A percentile compares a stretch with the other conserved stretches of the same genome.
Evolutionary conservation across 2,797 vertebrate genomes (phyloP).

Genomic region (Heliangelus exortis): DNA sequence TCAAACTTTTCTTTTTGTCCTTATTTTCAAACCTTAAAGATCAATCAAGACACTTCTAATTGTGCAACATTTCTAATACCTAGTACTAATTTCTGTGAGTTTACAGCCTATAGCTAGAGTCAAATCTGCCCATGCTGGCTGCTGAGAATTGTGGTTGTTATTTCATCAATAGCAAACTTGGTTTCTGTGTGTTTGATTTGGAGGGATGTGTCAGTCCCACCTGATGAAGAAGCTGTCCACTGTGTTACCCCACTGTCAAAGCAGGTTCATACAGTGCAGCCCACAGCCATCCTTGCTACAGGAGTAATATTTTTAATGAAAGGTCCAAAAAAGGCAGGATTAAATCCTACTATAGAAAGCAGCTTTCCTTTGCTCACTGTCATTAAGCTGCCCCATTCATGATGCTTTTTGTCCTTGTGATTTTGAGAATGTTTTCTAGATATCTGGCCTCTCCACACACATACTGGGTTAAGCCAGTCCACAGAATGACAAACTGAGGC

Average conservation of each 20-base stretch:
- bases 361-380: conserved; percentile 5
- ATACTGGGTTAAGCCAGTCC: neutral
- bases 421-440: conserved; percentile 30
- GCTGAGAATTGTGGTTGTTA: neutral
- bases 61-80: neutral
- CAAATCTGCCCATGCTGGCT: neutral
- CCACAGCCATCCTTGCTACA: neutral
- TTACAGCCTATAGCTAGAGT: neutral
- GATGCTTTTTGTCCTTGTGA: neutral
- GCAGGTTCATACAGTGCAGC: neutral
- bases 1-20: neutral
- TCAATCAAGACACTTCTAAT: neutral
- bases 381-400: neutral
- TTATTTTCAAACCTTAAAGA: neutral
- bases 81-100: neutral
- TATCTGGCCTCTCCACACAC: neutral
- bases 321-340: neutral
- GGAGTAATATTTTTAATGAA: neutral
- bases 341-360: neutral
- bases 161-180: neutral
- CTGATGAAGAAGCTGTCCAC: neutral
- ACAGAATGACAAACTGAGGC: neutral
- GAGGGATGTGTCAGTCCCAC: neutral
- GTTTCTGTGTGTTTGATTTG: neutral
- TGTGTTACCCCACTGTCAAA: neutral